Percentiles rank a stretch among this genome's conserved stretches.
Evolutionary conservation across 2,888 invertebrate genomes (phyloP).

Genomic region (Odontocolon sp.): DNA sequence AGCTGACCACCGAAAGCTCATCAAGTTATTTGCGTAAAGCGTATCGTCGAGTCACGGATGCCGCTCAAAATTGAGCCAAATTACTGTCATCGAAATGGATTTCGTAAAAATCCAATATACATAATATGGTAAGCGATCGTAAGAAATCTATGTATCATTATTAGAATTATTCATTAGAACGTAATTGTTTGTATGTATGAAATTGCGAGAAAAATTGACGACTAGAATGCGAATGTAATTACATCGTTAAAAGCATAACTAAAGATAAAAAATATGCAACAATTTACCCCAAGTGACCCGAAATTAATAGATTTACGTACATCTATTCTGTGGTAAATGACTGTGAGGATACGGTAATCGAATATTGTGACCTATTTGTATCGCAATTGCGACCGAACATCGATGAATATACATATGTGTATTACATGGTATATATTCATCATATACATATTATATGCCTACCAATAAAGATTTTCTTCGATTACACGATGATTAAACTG

Average conservation of each 20-base stretch:
- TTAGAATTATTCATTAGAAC: conserved; percentile 22
- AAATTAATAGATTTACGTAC: conserved; percentile 27
- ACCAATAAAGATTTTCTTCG: conserved; percentile 51
- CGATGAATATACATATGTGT: conserved; percentile 68
- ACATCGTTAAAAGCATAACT: not conserved
- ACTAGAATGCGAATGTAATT: not conserved
- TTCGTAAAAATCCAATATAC: conserved; percentile 27
- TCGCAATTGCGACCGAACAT: conserved; percentile 67
- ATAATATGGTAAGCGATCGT: conserved; percentile 22
- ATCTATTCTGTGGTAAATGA: conserved; percentile 60
- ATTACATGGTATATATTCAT: conserved; percentile 60
- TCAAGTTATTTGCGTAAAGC: conserved; percentile 43
- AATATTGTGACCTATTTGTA: conserved; percentile 71
- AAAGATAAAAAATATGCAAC: not conserved
- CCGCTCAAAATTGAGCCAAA: conserved; percentile 37
- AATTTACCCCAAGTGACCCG: not conserved
- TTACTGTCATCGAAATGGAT: conserved; percentile 38
- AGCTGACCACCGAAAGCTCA: conserved; percentile 29
- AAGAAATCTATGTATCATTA: conserved; percentile 41
- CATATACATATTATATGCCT: conserved; percentile 43
- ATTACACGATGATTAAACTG: conserved; percentile 11
- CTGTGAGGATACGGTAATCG: conserved; percentile 62
- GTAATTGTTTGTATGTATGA: conserved; percentile 21
- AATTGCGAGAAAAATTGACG: not conserved
- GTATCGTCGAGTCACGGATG: conserved; percentile 14